A percentile compares a stretch with the other conserved stretches of the same genome.
Evolutionary conservation across 2,113 vertebrate species (phyloP).

Genomic region (Spermophilus dauricus): DNA sequence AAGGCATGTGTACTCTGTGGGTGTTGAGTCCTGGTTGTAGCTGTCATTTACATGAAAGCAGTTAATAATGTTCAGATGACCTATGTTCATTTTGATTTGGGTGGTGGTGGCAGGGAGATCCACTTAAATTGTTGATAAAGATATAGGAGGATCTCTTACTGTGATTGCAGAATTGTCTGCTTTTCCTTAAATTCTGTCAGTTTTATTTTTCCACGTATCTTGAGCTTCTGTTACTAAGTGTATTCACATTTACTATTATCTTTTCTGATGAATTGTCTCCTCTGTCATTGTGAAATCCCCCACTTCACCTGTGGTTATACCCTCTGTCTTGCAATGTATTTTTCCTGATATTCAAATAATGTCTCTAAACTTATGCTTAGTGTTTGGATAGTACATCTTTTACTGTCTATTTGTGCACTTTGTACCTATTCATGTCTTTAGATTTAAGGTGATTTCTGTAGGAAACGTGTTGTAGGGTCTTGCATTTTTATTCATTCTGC

Average conservation of each 20-base stretch:
- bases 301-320: background rate
- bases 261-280: background rate
- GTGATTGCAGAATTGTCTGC: background rate
- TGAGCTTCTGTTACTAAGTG: background rate
- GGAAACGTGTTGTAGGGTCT: background rate
- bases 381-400: background rate
- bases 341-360: background rate
- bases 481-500: background rate
- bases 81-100: background rate
- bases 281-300: background rate
- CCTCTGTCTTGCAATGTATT: background rate
- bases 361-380: background rate
- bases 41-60: background rate
- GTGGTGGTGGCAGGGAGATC: background rate
- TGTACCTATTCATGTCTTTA: background rate
- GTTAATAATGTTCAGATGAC: background rate
- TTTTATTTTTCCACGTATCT: background rate
- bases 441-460: background rate
- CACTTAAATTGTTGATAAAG: background rate
- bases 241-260: background rate
- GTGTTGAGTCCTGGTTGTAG: background rate
- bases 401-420: background rate
- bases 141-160: background rate
- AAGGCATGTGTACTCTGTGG: background rate
- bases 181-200: background rate